phyloP scores from a whole-genome alignment of 2,888 invertebrate genomes.

The Nycteola revayana region DNA sequence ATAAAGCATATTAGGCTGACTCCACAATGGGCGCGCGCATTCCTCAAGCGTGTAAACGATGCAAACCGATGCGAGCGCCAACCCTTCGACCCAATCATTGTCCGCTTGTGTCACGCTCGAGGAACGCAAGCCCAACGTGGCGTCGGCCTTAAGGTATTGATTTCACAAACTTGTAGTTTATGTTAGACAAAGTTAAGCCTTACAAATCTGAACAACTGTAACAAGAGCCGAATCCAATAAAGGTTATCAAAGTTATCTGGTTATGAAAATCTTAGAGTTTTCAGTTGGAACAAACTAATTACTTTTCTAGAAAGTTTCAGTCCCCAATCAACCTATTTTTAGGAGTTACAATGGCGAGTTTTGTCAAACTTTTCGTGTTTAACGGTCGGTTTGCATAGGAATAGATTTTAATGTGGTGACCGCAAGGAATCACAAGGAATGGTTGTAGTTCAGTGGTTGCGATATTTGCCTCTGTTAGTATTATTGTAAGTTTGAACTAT shows the following conservation, averaged over 20 bases:
- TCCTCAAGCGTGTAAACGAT: too few species aligned
- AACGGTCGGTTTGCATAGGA: slow-evolving; percentile 33
- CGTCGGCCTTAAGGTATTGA: too few species aligned
- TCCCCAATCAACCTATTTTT: slow-evolving; percentile 44
- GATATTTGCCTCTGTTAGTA: too few species aligned
- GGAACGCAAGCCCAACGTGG: too few species aligned
- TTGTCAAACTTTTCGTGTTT: slow-evolving; percentile 26
- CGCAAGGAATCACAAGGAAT: too few species aligned
- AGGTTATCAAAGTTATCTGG: slow-evolving; percentile 45
- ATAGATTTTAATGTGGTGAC: slow-evolving; percentile 28
- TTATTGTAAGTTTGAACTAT: too few species aligned
- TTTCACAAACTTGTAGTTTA: slow-evolving; percentile 20
- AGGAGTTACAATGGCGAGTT: slow-evolving; percentile 28
- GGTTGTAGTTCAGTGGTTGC: too few species aligned
- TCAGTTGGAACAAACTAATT: slow-evolving; percentile 48
- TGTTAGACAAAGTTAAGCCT: slow-evolving; percentile 17
- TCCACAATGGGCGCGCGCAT: too few species aligned
- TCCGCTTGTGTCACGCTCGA: too few species aligned
- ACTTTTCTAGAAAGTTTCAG: slow-evolving; percentile 48
- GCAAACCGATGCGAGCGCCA: too few species aligned
- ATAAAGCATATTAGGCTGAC: too few species aligned
- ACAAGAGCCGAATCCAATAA: slow-evolving; percentile 32
- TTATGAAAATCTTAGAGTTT: slow-evolving; percentile 51
- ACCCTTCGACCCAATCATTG: too few species aligned
- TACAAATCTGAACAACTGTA: slow-evolving; percentile 23